Percentiles rank a stretch among this genome's conserved stretches.
These are phyloP conservation scores for Cephus runcator DNA, from an alignment of 2,888 invertebrate species.

Conservation along the genomic window DNA sequence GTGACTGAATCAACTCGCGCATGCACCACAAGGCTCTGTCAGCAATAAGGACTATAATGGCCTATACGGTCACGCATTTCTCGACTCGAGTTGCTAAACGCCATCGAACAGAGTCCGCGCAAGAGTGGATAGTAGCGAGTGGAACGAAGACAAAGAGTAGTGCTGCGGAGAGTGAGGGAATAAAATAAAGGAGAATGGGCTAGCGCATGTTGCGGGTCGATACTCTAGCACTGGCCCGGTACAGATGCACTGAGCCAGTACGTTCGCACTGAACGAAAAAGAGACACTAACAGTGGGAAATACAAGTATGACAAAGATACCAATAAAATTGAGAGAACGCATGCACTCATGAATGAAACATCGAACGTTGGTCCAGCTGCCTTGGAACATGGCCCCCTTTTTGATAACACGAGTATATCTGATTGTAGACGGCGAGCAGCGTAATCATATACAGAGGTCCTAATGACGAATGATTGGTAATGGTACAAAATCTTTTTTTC, in stretches of 20 bases:
- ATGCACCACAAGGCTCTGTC: constrained; percentile 27
- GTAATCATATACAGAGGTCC: too few relatives aligned
- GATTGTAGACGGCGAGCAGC: too few relatives aligned
- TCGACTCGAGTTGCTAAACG: constrained; percentile 17
- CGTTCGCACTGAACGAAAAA: constrained; percentile 38
- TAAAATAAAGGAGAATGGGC: constrained; percentile 22
- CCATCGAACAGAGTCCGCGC: constrained; percentile 7
- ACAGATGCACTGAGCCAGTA: constrained; percentile 39
- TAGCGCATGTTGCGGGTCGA: constrained; percentile 49
- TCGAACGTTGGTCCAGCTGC: constrained; percentile 20
- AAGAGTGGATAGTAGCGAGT: constrained; percentile 9
- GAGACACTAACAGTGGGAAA: constrained; percentile 17
- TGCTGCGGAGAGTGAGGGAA: constrained; percentile 33
- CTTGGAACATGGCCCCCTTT: too few relatives aligned
- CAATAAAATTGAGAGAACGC: constrained; percentile 3
- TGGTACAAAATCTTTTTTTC: too few relatives aligned
- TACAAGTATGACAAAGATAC: constrained; percentile 4
- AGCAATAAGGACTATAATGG: constrained; percentile 22
- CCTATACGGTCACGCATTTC: constrained; percentile 22
- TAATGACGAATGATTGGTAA: too few relatives aligned
- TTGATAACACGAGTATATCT: too few relatives aligned
- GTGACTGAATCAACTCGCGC: constrained; percentile 23
- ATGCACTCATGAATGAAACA: constrained; percentile 29
- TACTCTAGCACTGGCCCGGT: constrained; percentile 52
- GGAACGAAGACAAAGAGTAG: constrained; percentile 11